Conservation (phyloP, 1,140 invertebrate genomes). For the Caenorhabditis latens region DNA sequence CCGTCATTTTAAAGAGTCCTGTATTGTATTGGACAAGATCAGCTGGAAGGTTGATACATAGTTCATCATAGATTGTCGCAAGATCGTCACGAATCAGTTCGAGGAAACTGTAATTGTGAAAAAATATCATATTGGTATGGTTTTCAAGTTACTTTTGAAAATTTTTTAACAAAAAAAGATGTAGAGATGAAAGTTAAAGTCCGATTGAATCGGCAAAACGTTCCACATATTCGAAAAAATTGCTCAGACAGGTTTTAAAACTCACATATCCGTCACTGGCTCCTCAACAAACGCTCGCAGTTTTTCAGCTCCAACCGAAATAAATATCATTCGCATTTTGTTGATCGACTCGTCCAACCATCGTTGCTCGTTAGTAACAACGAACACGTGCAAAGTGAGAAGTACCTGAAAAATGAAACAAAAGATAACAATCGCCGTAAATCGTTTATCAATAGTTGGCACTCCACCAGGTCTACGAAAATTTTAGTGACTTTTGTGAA, state of each 20-base stretch:
- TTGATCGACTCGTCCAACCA: constrained; percentile 46
- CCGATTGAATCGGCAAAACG: too few species aligned
- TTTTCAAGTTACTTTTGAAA: too few species aligned
- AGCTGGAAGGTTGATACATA: constrained; percentile 41
- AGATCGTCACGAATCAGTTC: constrained; percentile 32
- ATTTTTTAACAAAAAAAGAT: too few species aligned
- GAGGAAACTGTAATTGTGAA: constrained; percentile 14
- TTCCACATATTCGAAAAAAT: too few species aligned
- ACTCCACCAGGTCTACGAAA: neutral
- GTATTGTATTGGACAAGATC: constrained; percentile 40
- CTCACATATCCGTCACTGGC: constrained; percentile 46
- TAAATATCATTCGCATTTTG: constrained; percentile 55
- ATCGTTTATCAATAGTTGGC: neutral
- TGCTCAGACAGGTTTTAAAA: neutral
- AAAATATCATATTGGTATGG: neutral
- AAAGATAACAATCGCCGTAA: neutral
- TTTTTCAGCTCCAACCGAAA: neutral
- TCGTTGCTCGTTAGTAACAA: neutral
- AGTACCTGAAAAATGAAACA: constrained; percentile 25
- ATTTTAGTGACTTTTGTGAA: neutral
- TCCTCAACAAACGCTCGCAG: constrained; percentile 50
- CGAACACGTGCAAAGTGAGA: constrained; percentile 23
- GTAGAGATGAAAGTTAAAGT: neutral
- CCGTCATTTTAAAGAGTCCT: constrained; percentile 22
- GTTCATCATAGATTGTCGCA: constrained; percentile 49